Conservation (phyloP, 2,888 invertebrate genomes). For the Cistogaster globosa region DNA sequence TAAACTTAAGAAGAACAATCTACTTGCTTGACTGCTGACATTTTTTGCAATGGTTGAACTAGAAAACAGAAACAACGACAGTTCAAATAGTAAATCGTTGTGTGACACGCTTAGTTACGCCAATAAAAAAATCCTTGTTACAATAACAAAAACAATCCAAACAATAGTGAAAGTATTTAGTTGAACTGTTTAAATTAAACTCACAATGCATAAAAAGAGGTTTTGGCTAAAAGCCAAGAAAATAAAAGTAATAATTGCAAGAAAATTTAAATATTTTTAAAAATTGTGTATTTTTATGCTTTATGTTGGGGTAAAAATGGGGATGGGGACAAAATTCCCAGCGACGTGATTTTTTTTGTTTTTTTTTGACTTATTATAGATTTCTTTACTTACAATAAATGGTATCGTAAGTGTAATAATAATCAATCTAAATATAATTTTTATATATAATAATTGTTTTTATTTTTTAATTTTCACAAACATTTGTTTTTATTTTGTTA, state of each 20-base stretch:
- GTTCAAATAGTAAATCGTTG: slow-evolving; percentile 63
- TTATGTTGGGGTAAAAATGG: no score
- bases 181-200: slow-evolving; percentile 41
- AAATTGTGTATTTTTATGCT: background rate
- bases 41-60: slow-evolving; percentile 48
- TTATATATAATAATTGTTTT: no score
- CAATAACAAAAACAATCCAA: background rate
- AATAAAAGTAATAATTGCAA: slow-evolving; percentile 16
- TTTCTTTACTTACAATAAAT: no score
- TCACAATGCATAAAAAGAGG: background rate
- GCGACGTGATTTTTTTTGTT: no score
- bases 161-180: slow-evolving; percentile 65
- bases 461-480: no score
- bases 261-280: slow-evolving; percentile 17
- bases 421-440: no score
- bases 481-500: no score
- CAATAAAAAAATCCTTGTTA: slow-evolving; percentile 34
- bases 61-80: slow-evolving; percentile 47
- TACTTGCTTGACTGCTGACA: slow-evolving; percentile 51
- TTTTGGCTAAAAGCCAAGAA: slow-evolving; percentile 59
- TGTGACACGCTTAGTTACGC: slow-evolving; percentile 62
- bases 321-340: no score
- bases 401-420: no score
- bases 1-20: slow-evolving; percentile 29
- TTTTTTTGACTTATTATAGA: no score